Conservation (phyloP, 2,888 invertebrate genomes). For the Pseudolycoriella hygida region DNA sequence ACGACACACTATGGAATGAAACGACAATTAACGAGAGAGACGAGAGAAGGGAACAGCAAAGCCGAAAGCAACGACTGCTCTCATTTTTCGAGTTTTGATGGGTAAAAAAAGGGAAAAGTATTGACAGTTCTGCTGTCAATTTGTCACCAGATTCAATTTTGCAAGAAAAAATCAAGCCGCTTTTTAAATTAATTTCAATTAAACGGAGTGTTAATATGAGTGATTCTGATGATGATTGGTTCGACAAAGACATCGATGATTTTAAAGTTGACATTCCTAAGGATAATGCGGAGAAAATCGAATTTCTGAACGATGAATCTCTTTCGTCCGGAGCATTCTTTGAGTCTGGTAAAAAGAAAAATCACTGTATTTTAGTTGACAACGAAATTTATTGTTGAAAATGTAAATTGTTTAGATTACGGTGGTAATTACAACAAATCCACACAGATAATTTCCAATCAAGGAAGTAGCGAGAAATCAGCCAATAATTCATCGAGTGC, state of each 20-base stretch:
- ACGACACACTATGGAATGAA: too few relatives aligned
- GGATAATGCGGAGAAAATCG: constrained; percentile 8
- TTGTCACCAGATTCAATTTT: too few relatives aligned
- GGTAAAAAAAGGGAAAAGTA: too few relatives aligned
- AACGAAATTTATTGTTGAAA: too few relatives aligned
- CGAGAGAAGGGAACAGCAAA: too few relatives aligned
- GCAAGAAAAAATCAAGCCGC: too few relatives aligned
- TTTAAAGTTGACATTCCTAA: constrained; percentile 18
- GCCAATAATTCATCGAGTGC: not conserved
- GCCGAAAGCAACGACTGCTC: too few relatives aligned
- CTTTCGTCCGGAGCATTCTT: not conserved
- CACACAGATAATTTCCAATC: not conserved
- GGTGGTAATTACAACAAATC: constrained; percentile 4
- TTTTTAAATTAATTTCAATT: too few relatives aligned
- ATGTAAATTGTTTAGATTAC: constrained; percentile 5
- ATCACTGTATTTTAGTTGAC: too few relatives aligned
- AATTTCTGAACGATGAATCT: not conserved
- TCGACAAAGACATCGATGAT: constrained; percentile 24
- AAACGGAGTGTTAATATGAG: not conserved
- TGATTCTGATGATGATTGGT: constrained; percentile 22
- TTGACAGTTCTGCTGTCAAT: not conserved
- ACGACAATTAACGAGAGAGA: too few relatives aligned
- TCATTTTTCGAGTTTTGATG: too few relatives aligned
- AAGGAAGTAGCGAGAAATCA: not conserved
- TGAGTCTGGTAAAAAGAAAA: constrained; percentile 1